Percentiles rank a stretch among this genome's conserved stretches.
These are phyloP conservation scores for Drosophila multiciliata DNA, from an alignment of 2,888 invertebrate genomes.

Conservation along the genomic window DNA sequence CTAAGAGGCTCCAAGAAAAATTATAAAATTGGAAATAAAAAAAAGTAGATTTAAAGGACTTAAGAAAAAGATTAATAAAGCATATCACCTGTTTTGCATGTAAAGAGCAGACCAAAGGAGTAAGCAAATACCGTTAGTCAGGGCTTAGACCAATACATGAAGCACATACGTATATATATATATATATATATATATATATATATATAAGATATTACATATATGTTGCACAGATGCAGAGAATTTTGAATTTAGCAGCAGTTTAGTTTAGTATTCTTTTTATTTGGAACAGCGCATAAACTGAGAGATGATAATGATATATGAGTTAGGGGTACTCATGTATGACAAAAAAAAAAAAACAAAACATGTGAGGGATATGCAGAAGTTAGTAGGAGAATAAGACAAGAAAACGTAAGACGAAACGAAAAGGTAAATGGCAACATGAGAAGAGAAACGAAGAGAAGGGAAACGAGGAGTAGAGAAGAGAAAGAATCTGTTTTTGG, in stretches of 20 bases:
- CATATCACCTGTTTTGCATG: conserved; percentile 54
- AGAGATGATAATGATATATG: conserved; percentile 14
- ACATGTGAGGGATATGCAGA: conserved; percentile 12
- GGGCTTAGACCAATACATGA: conserved; percentile 41
- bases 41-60: not conserved
- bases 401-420: conserved; percentile 1
- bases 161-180: conserved; percentile 40
- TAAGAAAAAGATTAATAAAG: not conserved
- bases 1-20: not conserved
- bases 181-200: conserved; percentile 13
- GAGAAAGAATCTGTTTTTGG: not conserved
- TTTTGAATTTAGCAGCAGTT: conserved; percentile 51
- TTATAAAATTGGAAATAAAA: not conserved
- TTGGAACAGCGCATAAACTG: conserved; percentile 22
- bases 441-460: conserved; percentile 42
- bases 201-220: conserved; percentile 10
- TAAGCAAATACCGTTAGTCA: conserved; percentile 31
- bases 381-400: conserved; percentile 5
- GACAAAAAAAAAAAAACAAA: conserved; percentile 23
- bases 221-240: conserved; percentile 28
- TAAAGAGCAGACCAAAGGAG: conserved; percentile 32
- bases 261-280: not conserved
- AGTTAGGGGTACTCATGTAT: conserved; percentile 45
- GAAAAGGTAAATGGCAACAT: conserved; percentile 24
- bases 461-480: conserved; percentile 33